Conservation (phyloP, 2,888 invertebrate genomes). For the Cryptocheilus praepositus region DNA sequence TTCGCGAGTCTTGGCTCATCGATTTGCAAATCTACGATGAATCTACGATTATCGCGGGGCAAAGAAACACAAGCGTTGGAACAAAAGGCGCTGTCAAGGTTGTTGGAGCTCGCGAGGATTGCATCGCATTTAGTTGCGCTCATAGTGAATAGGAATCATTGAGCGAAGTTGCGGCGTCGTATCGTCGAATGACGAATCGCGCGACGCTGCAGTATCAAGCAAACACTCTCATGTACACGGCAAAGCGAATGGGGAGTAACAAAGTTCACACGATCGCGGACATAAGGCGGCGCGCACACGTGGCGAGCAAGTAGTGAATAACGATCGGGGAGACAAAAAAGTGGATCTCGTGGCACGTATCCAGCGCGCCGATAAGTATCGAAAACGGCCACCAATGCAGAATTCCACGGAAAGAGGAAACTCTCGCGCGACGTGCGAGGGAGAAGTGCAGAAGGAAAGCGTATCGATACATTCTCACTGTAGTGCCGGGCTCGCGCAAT, state of each 20-base stretch:
- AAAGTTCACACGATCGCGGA: conserved; percentile 19
- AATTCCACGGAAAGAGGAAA: conserved; percentile 22
- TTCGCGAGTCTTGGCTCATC: too few species aligned
- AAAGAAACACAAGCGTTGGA: too few species aligned
- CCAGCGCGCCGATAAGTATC: conserved; percentile 44
- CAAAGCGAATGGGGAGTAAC: conserved; percentile 8
- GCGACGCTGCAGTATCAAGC: not conserved
- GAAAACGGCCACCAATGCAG: conserved; percentile 30
- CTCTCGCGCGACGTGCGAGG: not conserved
- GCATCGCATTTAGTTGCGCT: not conserved
- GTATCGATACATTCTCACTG: too few species aligned
- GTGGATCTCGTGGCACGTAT: conserved; percentile 43
- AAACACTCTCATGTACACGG: conserved; percentile 13
- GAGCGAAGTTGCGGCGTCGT: conserved; percentile 10
- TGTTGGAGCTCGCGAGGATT: not conserved
- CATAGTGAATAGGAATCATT: not conserved
- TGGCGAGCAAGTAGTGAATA: conserved; percentile 9
- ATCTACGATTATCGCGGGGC: too few species aligned
- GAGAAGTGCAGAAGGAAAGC: conserved; percentile 3
- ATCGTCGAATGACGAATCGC: conserved; percentile 20
- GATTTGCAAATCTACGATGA: too few species aligned
- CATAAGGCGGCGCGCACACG: conserved; percentile 4
- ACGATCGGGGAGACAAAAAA: conserved; percentile 35
- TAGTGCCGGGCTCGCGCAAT: not conserved
- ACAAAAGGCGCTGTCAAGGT: too few species aligned